Conservation (phyloP, 2,113 vertebrate genomes). For the Microcebus murinus region DNA sequence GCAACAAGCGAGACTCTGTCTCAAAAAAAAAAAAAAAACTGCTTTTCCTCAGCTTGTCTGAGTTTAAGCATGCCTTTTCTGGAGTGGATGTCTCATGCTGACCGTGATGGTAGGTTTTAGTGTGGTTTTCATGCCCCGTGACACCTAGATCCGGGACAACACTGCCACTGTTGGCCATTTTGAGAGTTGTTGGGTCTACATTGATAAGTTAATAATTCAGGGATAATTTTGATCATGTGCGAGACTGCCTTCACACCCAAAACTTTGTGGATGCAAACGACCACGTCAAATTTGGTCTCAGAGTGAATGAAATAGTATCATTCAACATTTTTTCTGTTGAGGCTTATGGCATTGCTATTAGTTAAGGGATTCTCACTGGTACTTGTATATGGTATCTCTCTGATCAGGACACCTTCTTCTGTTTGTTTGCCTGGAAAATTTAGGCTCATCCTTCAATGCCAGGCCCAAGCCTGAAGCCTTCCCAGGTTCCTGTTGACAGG, state of each 20-base stretch:
- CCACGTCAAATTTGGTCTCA: not conserved
- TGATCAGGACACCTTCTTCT: not conserved
- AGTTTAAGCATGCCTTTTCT: not conserved
- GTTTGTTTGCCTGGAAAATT: not conserved
- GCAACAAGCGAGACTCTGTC: no score
- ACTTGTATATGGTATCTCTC: not conserved
- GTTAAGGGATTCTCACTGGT: not conserved
- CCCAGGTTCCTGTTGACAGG: not conserved
- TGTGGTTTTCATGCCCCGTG: not conserved
- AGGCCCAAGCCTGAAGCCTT: not conserved
- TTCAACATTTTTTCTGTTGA: not conserved
- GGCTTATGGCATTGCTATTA: not conserved
- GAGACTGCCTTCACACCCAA: not conserved
- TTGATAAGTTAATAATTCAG: not conserved
- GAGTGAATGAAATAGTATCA: not conserved
- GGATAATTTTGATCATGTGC: not conserved
- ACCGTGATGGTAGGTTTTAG: not conserved
- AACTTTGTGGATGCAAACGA: not conserved
- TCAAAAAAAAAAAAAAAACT: no score
- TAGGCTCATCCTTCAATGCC: not conserved
- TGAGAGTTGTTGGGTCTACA: not conserved
- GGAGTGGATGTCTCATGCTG: not conserved
- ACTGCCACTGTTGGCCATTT: not conserved
- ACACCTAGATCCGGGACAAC: not conserved
- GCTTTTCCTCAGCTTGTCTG: not conserved